Evolutionary conservation across 2,888 invertebrate species (phyloP).

Genomic region (Hybos culiciformis): DNA sequence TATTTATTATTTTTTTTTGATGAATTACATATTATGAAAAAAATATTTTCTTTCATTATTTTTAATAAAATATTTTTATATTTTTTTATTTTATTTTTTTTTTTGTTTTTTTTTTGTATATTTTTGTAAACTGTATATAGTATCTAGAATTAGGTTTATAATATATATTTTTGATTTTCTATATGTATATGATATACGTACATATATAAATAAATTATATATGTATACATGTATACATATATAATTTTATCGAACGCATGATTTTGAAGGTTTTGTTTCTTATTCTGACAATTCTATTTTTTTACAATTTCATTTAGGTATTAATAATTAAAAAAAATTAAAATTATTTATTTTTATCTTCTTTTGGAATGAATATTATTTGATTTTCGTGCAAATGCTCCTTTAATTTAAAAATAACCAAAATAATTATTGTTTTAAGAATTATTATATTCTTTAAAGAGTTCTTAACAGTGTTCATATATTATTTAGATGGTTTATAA

Average conservation of each 20-base stretch:
- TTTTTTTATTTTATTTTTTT: conserved; percentile 3
- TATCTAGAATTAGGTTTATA: conserved; percentile 8
- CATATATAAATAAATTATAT: not conserved
- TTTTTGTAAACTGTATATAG: conserved; percentile 11
- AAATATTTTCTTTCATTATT: conserved; percentile 11
- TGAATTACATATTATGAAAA: conserved; percentile 9
- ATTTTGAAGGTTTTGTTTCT: not conserved
- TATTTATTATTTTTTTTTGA: conserved; percentile 11
- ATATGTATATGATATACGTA: not conserved
- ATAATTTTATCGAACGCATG: too few species aligned
- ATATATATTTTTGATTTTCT: not conserved
- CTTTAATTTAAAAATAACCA: too few species aligned
- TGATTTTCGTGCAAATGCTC: too few species aligned
- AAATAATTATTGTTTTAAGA: too few species aligned
- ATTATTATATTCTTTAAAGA: too few species aligned
- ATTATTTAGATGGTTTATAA: too few species aligned
- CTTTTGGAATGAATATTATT: too few species aligned
- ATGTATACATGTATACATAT: not conserved
- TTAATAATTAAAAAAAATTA: too few species aligned
- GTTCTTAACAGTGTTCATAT: too few species aligned
- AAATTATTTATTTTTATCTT: too few species aligned
- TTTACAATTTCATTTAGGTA: too few species aligned
- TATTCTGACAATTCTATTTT: not conserved
- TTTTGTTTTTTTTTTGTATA: conserved; percentile 12
- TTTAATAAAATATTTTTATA: conserved; percentile 1